Conservation (phyloP, 2,797 vertebrate species). For the Leontocebus nigricollis region DNA sequence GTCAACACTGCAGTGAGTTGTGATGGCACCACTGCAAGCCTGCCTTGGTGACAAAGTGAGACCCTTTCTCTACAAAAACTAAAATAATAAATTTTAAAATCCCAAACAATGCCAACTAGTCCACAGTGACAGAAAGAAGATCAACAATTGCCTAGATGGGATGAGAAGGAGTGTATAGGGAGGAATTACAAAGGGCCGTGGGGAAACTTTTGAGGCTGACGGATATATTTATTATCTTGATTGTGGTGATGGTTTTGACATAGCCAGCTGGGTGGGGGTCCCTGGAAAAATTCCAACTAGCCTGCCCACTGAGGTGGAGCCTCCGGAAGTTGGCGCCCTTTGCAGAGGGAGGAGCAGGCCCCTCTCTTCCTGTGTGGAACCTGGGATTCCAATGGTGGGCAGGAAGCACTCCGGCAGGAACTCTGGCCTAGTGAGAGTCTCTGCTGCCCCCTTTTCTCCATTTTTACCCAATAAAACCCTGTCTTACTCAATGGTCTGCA, state of each 20-base stretch:
- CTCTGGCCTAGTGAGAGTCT: background rate
- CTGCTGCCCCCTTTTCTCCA: background rate
- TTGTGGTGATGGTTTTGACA: background rate
- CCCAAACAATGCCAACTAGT: background rate
- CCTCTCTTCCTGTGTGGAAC: background rate
- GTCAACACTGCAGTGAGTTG: background rate
- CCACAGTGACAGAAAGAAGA: background rate
- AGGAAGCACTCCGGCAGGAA: background rate
- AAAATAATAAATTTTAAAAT: background rate
- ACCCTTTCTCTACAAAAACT: background rate
- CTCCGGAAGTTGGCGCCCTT: background rate
- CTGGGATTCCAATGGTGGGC: background rate
- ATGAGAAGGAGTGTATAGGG: background rate
- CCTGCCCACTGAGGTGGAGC: background rate
- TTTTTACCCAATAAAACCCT: background rate
- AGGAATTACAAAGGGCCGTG: background rate
- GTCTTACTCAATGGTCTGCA: background rate
- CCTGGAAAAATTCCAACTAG: background rate
- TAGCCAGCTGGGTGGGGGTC: background rate
- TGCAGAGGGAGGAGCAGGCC: fast-evolving
- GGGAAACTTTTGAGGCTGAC: background rate
- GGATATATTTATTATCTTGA: background rate
- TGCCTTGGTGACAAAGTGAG: background rate
- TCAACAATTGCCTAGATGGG: background rate
- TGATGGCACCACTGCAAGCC: background rate